Conservation (phyloP, 2,888 invertebrate species). For the Prosopocoilus inquinatus region DNA sequence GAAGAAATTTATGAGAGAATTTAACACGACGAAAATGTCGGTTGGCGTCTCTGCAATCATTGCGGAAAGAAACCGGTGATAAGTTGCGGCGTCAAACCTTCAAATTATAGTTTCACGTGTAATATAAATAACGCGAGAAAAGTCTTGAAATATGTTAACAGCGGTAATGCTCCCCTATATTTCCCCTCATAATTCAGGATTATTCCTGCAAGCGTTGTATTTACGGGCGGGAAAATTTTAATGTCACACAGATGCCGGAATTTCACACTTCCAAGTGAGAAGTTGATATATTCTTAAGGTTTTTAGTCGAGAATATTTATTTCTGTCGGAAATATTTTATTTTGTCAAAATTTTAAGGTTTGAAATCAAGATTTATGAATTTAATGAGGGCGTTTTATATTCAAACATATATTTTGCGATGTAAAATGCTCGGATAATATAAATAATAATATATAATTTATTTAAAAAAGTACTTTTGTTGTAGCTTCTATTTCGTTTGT, state of each 20-base stretch:
- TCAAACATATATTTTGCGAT: no score
- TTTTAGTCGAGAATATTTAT: no score
- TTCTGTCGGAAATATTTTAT: no score
- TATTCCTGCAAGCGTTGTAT: slow-evolving; percentile 41
- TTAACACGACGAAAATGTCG: no score
- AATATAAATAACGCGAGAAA: slow-evolving; percentile 25
- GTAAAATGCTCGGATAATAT: no score
- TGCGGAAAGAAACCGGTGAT: not conserved
- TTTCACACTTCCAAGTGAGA: slow-evolving; percentile 8
- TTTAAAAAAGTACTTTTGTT: no score
- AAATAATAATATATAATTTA: no score
- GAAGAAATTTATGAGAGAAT: not conserved
- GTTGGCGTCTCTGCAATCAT: no score
- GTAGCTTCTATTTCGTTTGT: no score
- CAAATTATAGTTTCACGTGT: not conserved
- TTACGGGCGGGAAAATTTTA: slow-evolving; percentile 47
- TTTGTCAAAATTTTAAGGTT: no score
- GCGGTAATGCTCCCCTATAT: slow-evolving; percentile 36
- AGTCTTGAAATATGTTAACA: slow-evolving; percentile 24
- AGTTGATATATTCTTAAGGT: slow-evolving; percentile 7
- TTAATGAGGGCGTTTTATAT: no score
- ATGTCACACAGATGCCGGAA: slow-evolving; percentile 43
- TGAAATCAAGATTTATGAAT: no score
- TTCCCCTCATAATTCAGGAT: slow-evolving; percentile 47
- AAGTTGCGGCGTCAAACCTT: not conserved